A percentile compares a stretch with the other conserved stretches of the same genome.
Conservation (phyloP, 2,113 vertebrate genomes). For the Nothobranchius furzeri region DNA sequence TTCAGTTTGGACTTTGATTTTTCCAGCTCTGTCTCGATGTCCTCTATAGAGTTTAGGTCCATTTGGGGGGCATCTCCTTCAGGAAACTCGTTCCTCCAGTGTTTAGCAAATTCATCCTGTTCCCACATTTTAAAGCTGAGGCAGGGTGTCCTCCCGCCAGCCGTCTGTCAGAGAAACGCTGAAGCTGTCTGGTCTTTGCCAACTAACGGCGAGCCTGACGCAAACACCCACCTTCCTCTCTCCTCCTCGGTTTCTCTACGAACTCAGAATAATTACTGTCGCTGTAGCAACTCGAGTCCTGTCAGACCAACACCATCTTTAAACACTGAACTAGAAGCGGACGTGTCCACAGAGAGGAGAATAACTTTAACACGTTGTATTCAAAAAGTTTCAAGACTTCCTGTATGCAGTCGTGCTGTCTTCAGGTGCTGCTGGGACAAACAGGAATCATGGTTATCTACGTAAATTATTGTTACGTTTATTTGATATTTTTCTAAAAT, state of each 20-base stretch:
- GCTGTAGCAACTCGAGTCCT: conserved; percentile 4
- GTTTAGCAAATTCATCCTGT: conserved; percentile 86
- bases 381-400: conserved; percentile 72
- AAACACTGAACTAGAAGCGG: background rate
- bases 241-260: background rate
- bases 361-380: conserved; percentile 25
- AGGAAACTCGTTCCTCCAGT: conserved; percentile 90
- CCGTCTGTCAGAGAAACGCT: background rate
- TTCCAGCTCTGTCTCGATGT: conserved; percentile 86
- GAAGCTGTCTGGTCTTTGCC: conserved; percentile 15
- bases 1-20: conserved; percentile 82
- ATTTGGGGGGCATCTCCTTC: conserved; percentile 82
- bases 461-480: too few relatives aligned
- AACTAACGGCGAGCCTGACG: background rate
- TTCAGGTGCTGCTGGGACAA: conserved; percentile 42
- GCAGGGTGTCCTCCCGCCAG: background rate
- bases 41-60: conserved; percentile 80
- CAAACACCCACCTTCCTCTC: conserved; percentile 1
- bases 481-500: too few relatives aligned
- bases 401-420: conserved; percentile 56
- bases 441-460: too few relatives aligned
- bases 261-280: background rate
- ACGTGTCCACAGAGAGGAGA: background rate
- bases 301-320: conserved; percentile 38
- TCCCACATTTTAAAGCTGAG: conserved; percentile 81